Percentiles rank a stretch among this genome's conserved stretches.
Evolutionary conservation across 2,113 vertebrate species (phyloP).

Genomic region (Lasiurus borealis): DNA sequence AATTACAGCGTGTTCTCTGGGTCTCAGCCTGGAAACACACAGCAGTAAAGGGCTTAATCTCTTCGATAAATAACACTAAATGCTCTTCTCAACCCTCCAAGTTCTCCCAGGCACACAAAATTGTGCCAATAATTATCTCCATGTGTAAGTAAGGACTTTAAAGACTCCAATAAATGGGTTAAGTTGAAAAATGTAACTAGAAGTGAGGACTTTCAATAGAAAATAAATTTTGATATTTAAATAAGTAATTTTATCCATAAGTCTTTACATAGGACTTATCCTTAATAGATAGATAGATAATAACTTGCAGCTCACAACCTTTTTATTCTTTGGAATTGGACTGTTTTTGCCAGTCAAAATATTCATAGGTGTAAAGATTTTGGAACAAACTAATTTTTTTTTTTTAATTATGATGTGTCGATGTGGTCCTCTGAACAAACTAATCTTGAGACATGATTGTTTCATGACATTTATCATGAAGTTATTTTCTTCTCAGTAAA

Average conservation of each 20-base stretch:
- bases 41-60: conserved; percentile 24
- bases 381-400: background rate
- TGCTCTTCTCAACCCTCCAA: background rate
- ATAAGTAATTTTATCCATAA: background rate
- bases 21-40: background rate
- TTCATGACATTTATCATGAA: background rate
- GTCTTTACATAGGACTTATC: background rate
- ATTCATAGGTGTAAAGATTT: background rate
- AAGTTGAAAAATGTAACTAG: background rate
- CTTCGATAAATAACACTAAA: background rate
- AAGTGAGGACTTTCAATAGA: background rate
- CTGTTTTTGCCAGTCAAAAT: conserved; percentile 1
- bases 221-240: background rate
- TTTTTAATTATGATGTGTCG: too few species aligned
- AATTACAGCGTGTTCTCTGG: conserved; percentile 6
- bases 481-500: conserved; percentile 34
- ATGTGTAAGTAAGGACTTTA: background rate
- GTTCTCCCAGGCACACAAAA: background rate
- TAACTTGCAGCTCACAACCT: background rate
- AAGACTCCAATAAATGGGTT: background rate
- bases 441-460: background rate
- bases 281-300: background rate
- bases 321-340: conserved; percentile 1
- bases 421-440: background rate
- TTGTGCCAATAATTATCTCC: background rate